A percentile compares a stretch with the other conserved stretches of the same genome.
Evolutionary conservation across 2,888 invertebrate genomes (phyloP).

Genomic region (Pherbina coryleti): DNA sequence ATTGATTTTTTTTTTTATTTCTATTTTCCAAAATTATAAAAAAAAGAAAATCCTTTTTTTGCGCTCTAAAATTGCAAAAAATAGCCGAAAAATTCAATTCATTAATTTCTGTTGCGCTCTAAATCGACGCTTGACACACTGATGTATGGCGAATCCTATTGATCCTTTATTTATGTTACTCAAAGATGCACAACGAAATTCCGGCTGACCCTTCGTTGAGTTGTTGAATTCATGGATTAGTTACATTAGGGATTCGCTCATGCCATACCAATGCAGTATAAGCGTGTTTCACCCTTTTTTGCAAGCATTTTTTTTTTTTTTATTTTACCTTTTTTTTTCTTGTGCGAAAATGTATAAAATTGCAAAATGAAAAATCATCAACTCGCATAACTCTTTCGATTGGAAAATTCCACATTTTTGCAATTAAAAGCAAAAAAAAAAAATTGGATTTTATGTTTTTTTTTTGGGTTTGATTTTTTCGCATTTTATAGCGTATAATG

Average conservation of each 20-base stretch:
- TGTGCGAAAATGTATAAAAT: constrained; percentile 55
- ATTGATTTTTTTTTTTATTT: constrained; percentile 32
- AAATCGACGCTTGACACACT: constrained; percentile 40
- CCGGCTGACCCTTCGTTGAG: constrained; percentile 48
- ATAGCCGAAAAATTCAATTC: constrained; percentile 47
- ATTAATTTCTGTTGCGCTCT: constrained; percentile 49
- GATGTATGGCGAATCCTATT: constrained; percentile 49
- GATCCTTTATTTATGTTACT: constrained; percentile 46
- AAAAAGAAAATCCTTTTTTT: constrained; percentile 47
- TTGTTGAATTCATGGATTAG: constrained; percentile 42
- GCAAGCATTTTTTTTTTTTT: constrained; percentile 15
- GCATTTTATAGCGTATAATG: background rate
- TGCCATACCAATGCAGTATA: constrained; percentile 40
- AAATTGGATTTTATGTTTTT: constrained; percentile 15
- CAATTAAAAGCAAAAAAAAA: constrained; percentile 4
- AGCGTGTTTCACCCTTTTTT: constrained; percentile 32
- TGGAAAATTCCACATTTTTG: constrained; percentile 57
- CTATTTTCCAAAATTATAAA: constrained; percentile 46
- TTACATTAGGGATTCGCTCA: constrained; percentile 48
- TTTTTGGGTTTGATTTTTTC: background rate
- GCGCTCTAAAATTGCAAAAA: constrained; percentile 48
- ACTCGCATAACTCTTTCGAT: constrained; percentile 50
- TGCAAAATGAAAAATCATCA: constrained; percentile 52
- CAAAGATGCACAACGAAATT: constrained; percentile 42
- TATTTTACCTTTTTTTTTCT: no score